Percentiles rank a stretch among this genome's conserved stretches.
These are phyloP conservation scores for Perdita meconis DNA, from an alignment of 2,888 invertebrate genomes.

Conservation along the genomic window DNA sequence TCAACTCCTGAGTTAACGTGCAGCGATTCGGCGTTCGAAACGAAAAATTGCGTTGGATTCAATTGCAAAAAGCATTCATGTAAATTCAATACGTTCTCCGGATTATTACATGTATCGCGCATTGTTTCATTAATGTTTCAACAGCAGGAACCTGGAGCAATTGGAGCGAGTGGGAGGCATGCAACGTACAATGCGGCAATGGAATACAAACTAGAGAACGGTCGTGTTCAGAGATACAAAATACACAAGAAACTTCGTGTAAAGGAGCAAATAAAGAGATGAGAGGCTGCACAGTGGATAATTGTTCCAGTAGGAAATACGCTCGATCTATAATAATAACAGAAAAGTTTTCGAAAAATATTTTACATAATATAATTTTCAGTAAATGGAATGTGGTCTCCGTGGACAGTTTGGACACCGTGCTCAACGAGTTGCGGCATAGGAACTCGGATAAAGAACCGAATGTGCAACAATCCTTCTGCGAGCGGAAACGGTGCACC, in stretches of 20 bases:
- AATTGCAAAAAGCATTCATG: conserved; percentile 57
- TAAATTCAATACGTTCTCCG: conserved; percentile 2
- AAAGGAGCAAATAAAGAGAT: conserved; percentile 84
- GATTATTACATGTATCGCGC: background rate
- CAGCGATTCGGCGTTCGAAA: conserved; percentile 48
- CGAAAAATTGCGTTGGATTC: conserved; percentile 50
- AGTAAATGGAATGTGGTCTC: conserved; percentile 86
- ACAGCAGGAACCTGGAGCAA: conserved; percentile 58
- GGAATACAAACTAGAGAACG: conserved; percentile 64
- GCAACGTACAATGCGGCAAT: conserved; percentile 62
- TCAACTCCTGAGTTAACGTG: conserved; percentile 59
- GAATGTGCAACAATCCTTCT: conserved; percentile 87
- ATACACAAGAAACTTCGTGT: conserved; percentile 84
- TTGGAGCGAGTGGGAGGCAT: conserved; percentile 62
- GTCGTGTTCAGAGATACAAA: conserved; percentile 66
- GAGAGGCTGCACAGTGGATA: conserved; percentile 82
- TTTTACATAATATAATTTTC: conserved; percentile 22
- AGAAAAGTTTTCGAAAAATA: background rate
- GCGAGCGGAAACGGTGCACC: conserved; percentile 85
- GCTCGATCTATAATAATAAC: background rate
- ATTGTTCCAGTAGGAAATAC: conserved; percentile 77
- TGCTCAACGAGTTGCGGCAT: conserved; percentile 87
- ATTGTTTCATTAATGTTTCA: background rate
- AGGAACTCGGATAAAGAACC: conserved; percentile 85
- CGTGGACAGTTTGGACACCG: conserved; percentile 86